Percentiles rank a stretch among this genome's conserved stretches.
These are phyloP conservation scores for Grammomys surdaster DNA, from an alignment of 2,113 vertebrate genomes.

Conservation along the genomic window DNA sequence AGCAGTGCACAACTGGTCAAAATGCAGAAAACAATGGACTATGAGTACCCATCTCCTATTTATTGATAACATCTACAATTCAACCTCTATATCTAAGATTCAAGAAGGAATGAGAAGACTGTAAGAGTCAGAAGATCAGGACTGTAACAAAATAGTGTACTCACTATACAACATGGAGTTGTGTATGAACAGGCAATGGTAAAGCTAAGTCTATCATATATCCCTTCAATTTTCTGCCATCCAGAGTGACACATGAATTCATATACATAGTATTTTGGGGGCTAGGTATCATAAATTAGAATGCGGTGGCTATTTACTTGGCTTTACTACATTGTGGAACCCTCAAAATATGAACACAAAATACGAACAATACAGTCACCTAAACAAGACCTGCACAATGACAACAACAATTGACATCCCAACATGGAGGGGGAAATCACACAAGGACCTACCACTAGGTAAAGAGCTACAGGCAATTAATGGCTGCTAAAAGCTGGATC, in stretches of 20 bases:
- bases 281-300: constrained; percentile 52
- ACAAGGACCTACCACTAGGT: not conserved
- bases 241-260: constrained; percentile 39
- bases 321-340: constrained; percentile 2
- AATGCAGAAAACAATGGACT: not conserved
- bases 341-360: not conserved
- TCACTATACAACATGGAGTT: not conserved
- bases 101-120: not conserved
- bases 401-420: not conserved
- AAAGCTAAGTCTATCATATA: constrained; percentile 7
- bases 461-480: not conserved
- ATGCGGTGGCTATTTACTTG: constrained; percentile 43
- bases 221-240: not conserved
- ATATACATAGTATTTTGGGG: constrained; percentile 21
- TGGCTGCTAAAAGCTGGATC: not conserved
- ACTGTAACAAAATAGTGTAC: not conserved
- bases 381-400: not conserved
- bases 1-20: not conserved
- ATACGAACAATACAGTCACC: not conserved
- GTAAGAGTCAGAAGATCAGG: not conserved
- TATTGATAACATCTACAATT: not conserved
- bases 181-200: not conserved
- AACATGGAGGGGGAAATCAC: no score
- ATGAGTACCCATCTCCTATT: not conserved
- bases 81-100: not conserved